Percentiles rank a stretch among this genome's conserved stretches.
These are phyloP conservation scores for Brenthis hecate DNA, from an alignment of 2,888 invertebrate species.

Conservation along the genomic window DNA sequence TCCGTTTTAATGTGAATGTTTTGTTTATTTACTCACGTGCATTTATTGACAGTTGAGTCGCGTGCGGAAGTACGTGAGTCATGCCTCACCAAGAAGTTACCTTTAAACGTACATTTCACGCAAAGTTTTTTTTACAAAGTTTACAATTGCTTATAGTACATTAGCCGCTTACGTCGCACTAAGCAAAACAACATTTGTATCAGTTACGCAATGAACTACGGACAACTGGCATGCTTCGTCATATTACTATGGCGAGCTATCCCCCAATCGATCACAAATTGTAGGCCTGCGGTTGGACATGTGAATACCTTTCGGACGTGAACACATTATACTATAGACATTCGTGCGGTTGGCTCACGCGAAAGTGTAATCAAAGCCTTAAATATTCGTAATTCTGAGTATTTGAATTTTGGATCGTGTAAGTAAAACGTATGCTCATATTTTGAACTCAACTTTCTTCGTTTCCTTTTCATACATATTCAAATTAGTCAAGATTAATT, in stretches of 20 bases:
- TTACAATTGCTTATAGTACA: slow-evolving; percentile 24
- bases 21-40: slow-evolving; percentile 42
- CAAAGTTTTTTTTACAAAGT: slow-evolving; percentile 7
- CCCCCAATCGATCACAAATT: slow-evolving; percentile 42
- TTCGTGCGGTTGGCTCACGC: slow-evolving; percentile 43
- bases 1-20: slow-evolving; percentile 16
- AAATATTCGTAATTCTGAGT: slow-evolving; percentile 28
- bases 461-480: slow-evolving; percentile 30
- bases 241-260: slow-evolving; percentile 29
- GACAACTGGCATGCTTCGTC: slow-evolving; percentile 24
- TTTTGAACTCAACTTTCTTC: slow-evolving; percentile 30
- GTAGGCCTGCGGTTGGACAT: slow-evolving; percentile 43
- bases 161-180: slow-evolving; percentile 17
- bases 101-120: slow-evolving; percentile 30
- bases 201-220: slow-evolving; percentile 21
- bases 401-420: slow-evolving; percentile 31
- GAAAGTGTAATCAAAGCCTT: slow-evolving; percentile 43
- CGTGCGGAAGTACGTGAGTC: slow-evolving; percentile 59
- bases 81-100: slow-evolving; percentile 50
- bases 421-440: slow-evolving; percentile 18
- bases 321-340: slow-evolving; percentile 38
- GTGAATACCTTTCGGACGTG: slow-evolving; percentile 43
- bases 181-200: slow-evolving; percentile 8
- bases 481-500: slow-evolving; percentile 27
- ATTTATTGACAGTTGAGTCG: slow-evolving; percentile 56